These are phyloP conservation scores for Dione juno DNA, from an alignment of 2,888 invertebrate species.

Conservation along the genomic window DNA sequence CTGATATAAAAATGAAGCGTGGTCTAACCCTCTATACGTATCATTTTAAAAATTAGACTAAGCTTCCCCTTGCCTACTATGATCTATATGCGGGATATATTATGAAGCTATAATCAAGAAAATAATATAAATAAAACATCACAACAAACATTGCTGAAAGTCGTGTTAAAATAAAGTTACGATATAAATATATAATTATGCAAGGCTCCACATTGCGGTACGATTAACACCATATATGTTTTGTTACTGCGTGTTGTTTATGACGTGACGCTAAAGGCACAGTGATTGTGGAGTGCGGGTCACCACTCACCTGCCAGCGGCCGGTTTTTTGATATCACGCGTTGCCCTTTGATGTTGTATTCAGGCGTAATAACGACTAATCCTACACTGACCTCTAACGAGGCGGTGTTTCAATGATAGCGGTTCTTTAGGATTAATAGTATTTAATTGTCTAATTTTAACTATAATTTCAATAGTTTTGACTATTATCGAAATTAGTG, in stretches of 20 bases:
- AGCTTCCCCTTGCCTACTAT: too few species aligned
- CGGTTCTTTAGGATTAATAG: conserved; percentile 4
- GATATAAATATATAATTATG: not conserved
- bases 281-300: conserved; percentile 43
- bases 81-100: too few species aligned
- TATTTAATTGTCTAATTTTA: not conserved
- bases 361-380: conserved; percentile 65
- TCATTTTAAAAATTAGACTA: too few species aligned
- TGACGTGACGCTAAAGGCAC: conserved; percentile 40
- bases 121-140: not conserved
- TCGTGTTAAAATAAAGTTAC: not conserved
- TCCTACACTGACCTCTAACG: conserved; percentile 49
- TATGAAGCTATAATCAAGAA: too few species aligned
- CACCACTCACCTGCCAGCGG: conserved; percentile 43
- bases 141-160: not conserved
- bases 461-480: not conserved
- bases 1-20: too few species aligned
- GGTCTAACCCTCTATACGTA: too few species aligned
- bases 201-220: not conserved
- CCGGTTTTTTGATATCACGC: conserved; percentile 46
- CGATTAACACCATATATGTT: not conserved
- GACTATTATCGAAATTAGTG: too few species aligned
- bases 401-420: conserved; percentile 25
- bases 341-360: conserved; percentile 61
- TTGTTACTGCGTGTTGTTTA: conserved; percentile 5